Base-by-base conservation (phyloP, 2,797 vertebrate genomes). In the Echeneis naucrates region DNA sequence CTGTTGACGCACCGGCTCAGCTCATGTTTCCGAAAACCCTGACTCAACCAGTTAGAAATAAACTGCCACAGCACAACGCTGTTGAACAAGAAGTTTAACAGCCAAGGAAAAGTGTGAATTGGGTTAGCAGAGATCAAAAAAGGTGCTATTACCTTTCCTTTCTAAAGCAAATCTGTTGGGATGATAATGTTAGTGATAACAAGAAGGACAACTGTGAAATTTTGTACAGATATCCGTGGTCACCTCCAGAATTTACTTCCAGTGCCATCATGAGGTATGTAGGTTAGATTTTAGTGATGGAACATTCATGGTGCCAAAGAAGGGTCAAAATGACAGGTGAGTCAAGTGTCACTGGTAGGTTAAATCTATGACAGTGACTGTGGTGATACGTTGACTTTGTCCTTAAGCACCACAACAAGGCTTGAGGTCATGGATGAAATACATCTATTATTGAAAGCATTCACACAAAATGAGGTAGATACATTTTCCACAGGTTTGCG, bases 1-100 rank as follows among this genome's bases (percentile, higher is more conserved):
- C 12, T 65, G 55, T 13, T 30, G 47, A 65, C 56, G 53, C 33
- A 51, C 52, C 6, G 42, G 5, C 23, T 50, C 47, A 24, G 23
- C 24, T 24, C 47, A 6, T 24, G 5, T 48, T 48, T 48, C 63
- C 32, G 58, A 53, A 62, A 73, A 27, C 8, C 17, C 53, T 67
- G 24, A 59, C 66, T 32, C 37, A 63, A 62, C 63, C 53, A 47
- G 75, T 59, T 38, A 37, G 17, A 68, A 30, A 56, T 45, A 10
- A 23, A 21, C 24, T 40, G 32, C 12, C 45, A n/a, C 12, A 40
- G 40, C 24, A 35, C 8, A 23, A 44, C 7, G 14, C 16, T n/a
- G 19, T 27, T 55, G 10, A 9, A 45, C n/a, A 26, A 33, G 50
- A 68, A 55, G 33, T 48, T 3, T 12, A 3, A 10, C 1, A 6